A percentile compares a stretch with the other conserved stretches of the same genome.
Evolutionary conservation across 2,888 invertebrate genomes (phyloP).

Genomic region (Syrista parreyssii): DNA sequence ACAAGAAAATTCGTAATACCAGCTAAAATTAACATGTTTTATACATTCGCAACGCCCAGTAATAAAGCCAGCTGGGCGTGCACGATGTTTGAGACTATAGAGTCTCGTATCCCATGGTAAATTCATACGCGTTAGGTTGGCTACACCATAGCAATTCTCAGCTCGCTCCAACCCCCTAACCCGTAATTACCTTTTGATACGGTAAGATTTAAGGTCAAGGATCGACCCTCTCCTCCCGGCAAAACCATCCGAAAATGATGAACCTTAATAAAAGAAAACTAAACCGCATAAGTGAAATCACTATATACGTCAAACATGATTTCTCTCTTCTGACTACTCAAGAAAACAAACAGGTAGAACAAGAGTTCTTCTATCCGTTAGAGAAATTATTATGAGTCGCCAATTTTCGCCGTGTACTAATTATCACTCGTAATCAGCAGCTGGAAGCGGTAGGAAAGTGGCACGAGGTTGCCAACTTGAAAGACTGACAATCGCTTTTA

Average conservation of each 20-base stretch:
- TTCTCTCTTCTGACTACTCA: neutral
- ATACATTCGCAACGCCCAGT: slow-evolving; percentile 36
- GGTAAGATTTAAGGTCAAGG: slow-evolving; percentile 46
- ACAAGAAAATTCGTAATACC: slow-evolving; percentile 30
- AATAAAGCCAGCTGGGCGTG: slow-evolving; percentile 38
- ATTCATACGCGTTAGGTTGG: slow-evolving; percentile 23
- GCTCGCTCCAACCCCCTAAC: slow-evolving; percentile 28
- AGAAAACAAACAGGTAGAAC: neutral
- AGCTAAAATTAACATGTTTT: slow-evolving; percentile 37
- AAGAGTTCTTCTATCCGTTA: neutral
- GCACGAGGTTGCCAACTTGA: slow-evolving; percentile 39
- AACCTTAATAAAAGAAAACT: neutral
- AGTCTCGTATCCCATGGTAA: slow-evolving; percentile 26
- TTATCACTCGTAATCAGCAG: slow-evolving; percentile 24
- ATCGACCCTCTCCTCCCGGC: slow-evolving; percentile 29
- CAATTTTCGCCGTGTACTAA: slow-evolving; percentile 22
- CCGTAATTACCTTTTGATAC: slow-evolving; percentile 48
- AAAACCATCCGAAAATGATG: neutral
- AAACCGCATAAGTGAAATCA: neutral
- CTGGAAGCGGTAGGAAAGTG: slow-evolving; percentile 32
- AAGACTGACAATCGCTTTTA: neutral
- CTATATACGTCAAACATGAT: neutral
- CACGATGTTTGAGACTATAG: neutral
- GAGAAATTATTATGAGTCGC: slow-evolving; percentile 11
- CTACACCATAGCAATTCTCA: neutral